Base-by-base conservation (phyloP, 2,888 invertebrate species). In the Aquatica leii region DNA sequence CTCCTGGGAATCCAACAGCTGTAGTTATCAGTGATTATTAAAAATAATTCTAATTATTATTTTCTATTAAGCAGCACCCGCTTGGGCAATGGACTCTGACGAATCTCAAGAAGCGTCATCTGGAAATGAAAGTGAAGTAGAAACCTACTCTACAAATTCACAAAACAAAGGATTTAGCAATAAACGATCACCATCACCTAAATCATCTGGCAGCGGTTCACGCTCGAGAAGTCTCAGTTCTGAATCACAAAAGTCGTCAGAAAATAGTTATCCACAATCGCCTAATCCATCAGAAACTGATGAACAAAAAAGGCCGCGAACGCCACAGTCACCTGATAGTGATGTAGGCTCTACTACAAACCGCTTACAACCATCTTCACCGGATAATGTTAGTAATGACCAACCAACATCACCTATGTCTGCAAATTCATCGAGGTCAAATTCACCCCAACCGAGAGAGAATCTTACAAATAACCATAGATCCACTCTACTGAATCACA, bases 41-140 rank as follows among this genome's bases (percentile, higher is more conserved):
- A 24, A 18, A 18, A n/a, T 20, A 2, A 9, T 52, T 59, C 8
- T 51, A 50, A 37, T 56, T 58, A 35, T 65, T 57, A 60, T 73
- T 70, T 67, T 66, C 71, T 72, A 73, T 67, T 72, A 59, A 56
- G 52, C 69, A 70, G 66, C 61, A 41, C 41, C 9, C 50, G n/a
- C 21, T 2, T 53, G 21, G 59, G 41, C 66, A 62, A 87, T 87
- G 86, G 87, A 87, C 78, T 87, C 87, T 15, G 87, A 87, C 79
- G 87, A 87, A 78, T 87, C 87, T 68, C 82, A 83, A 73, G 86
- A 86, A 81, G 84, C 73, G 50, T 80, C 79, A 56, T 78, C 78
- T 20, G 77, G 77, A 56, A 78, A 77, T 67, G 81, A 80, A 57
- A 78, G 77, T 64, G 77, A 77, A 34, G 73, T 73, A 58, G 76